These are phyloP conservation scores for Apodemia zela DNA, from an alignment of 2,888 invertebrate species.

Conservation along the genomic window DNA sequence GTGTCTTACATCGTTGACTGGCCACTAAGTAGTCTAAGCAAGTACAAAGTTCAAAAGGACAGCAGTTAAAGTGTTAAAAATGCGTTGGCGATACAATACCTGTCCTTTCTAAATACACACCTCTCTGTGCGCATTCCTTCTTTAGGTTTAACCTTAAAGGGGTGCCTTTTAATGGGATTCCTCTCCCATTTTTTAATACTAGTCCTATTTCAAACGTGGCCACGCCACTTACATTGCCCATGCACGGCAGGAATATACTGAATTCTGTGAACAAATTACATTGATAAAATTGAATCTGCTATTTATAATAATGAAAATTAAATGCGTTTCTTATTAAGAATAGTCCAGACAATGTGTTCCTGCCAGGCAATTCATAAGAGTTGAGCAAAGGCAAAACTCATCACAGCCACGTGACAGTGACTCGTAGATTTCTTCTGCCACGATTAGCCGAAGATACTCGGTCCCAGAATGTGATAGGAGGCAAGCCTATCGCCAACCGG, in stretches of 20 bases:
- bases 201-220: constrained; percentile 93
- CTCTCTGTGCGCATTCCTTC: constrained; percentile 96
- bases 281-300: neutral
- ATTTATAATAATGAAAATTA: too few relatives aligned
- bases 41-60: constrained; percentile 48
- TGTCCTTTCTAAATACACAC: constrained; percentile 86
- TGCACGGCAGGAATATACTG: constrained; percentile 92
- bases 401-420: too few relatives aligned
- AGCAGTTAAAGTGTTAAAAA: constrained; percentile 76
- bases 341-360: too few relatives aligned
- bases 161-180: constrained; percentile 90
- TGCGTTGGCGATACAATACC: constrained; percentile 82
- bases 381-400: too few relatives aligned
- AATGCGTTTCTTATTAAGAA: too few relatives aligned
- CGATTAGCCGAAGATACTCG: too few relatives aligned
- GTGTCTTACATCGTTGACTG: too few relatives aligned
- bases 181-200: constrained; percentile 89
- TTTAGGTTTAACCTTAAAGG: constrained; percentile 91
- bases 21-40: neutral
- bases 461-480: too few relatives aligned
- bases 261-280: constrained; percentile 82
- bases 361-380: too few relatives aligned
- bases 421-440: too few relatives aligned
- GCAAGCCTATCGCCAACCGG: too few relatives aligned
- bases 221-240: constrained; percentile 92